Conservation (phyloP, 1,140 invertebrate genomes). For the Mesaphorura yosii region DNA sequence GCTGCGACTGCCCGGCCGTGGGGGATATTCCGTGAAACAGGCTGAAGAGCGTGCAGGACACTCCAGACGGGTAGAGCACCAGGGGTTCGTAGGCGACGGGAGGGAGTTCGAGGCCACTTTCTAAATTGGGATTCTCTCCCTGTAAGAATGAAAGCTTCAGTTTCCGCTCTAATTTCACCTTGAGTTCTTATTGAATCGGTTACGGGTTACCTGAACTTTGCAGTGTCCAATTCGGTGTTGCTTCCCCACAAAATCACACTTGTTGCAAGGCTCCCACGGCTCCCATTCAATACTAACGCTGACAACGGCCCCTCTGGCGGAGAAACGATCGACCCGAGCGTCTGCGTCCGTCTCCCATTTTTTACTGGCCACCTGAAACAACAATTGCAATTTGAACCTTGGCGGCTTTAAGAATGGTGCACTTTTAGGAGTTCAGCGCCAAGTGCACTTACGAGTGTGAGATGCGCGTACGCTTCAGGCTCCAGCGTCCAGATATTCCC, state of each 20-base stretch:
- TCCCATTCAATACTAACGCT: slow-evolving; percentile 3
- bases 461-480: not conserved
- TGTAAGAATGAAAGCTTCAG: too few species aligned
- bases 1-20: too few species aligned
- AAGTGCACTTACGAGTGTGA: not conserved
- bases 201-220: not conserved
- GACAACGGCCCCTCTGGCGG: not conserved
- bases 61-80: not conserved
- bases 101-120: not conserved
- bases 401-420: too few species aligned
- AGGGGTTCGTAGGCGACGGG: not conserved
- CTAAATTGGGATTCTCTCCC: too few species aligned
- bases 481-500: slow-evolving; percentile 4
- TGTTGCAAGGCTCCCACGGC: slow-evolving; percentile 5
- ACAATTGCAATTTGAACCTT: not conserved
- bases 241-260: slow-evolving; percentile 6
- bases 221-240: slow-evolving; percentile 3
- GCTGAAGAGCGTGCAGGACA: slow-evolving; percentile 7
- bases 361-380: not conserved
- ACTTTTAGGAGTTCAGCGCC: not conserved
- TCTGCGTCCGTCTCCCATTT: not conserved
- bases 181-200: not conserved
- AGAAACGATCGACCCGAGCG: not conserved
- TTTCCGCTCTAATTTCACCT: not conserved
- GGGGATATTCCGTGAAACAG: too few species aligned